Base-by-base conservation (phyloP, 2,797 vertebrate genomes). In the Mormyrops boulengeri region DNA sequence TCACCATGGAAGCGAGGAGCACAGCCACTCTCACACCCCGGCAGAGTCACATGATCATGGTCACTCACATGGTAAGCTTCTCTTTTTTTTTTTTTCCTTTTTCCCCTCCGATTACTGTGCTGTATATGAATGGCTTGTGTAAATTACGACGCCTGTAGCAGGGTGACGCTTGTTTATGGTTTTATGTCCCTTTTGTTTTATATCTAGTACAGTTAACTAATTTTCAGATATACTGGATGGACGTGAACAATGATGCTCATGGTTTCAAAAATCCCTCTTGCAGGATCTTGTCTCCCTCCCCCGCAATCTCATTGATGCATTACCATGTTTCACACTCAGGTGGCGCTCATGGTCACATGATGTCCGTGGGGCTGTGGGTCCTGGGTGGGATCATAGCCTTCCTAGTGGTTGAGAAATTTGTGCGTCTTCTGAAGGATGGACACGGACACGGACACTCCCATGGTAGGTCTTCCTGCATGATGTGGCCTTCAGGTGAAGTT, bases 321-420 rank as follows among this genome's bases (percentile, higher is more conserved):
- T 80, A 41, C 77, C 52, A 44, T 60, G 2, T 88, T 88, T 52
- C 19, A 84, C 69, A 41, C 6, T 38, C 92, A 96, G 97, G 95
- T 62, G 94, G 93, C 0, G 96, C 96, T 50, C 97, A 98, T 22
- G 94, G 91, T 87, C 97, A 97, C 93, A 96, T 97, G 95, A 96
- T 97, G 95, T 96, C 96, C 0, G 97, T 99, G 88, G 97, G 98
- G 1, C 93, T 98, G 66, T 99, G 98, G 98, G 97, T 97, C 7
- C 96, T 99, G 6, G 96, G 94, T 0, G 98, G 98, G 60, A 97
- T 99, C 88, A 95, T 99, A 38, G 97, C 97, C 22, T 99, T 99
- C 93, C 95, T 99, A 66, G 95, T 97, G 17, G 97, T 99, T 41
- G 98, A 99, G 94, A 99, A 98, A 73, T 97, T 97, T 94, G 98